phyloP scores from a whole-genome alignment of 1,140 invertebrate species.

The Drosophila miranda region DNA sequence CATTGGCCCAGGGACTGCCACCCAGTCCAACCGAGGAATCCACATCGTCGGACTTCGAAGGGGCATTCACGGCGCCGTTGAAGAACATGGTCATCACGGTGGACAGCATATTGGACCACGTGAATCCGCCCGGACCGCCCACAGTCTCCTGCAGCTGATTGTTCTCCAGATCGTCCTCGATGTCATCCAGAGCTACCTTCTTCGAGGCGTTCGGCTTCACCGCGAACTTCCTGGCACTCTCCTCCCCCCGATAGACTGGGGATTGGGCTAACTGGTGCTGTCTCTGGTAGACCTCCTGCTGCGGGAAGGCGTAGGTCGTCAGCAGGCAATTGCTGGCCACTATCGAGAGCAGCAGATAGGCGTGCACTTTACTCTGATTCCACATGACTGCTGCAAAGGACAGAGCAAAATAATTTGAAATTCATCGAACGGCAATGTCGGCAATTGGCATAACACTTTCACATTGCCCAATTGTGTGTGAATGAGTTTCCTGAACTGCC shows the following conservation, averaged over 20 bases:
- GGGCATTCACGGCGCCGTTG: slow-evolving; percentile 86
- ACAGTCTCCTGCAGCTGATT: slow-evolving; percentile 89
- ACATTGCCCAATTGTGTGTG: slow-evolving; percentile 29
- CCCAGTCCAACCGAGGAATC: slow-evolving; percentile 86
- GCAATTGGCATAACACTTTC: slow-evolving; percentile 59
- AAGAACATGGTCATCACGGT: slow-evolving; percentile 91
- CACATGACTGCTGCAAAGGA: slow-evolving; percentile 77
- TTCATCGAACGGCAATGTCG: slow-evolving; percentile 18
- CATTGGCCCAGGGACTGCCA: slow-evolving; percentile 92
- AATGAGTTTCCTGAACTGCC: slow-evolving; percentile 49
- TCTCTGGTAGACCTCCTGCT: slow-evolving; percentile 73
- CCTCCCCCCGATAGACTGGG: slow-evolving; percentile 64
- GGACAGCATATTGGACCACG: slow-evolving; percentile 92
- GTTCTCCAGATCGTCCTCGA: slow-evolving; percentile 89
- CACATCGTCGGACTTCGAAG: slow-evolving; percentile 91
- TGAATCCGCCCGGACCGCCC: slow-evolving; percentile 86
- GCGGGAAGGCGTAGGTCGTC: slow-evolving; percentile 82
- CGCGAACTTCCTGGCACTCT: slow-evolving; percentile 87
- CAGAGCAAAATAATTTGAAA: slow-evolving; percentile 23
- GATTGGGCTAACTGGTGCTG: slow-evolving; percentile 60
- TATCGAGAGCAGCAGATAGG: slow-evolving; percentile 82
- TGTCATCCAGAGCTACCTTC: slow-evolving; percentile 91
- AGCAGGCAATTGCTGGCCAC: slow-evolving; percentile 83
- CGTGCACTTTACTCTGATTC: slow-evolving; percentile 80
- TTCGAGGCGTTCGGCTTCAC: slow-evolving; percentile 94